Evolutionary conservation across 2,797 vertebrate genomes (phyloP), one percentile per base, ranked within the genome.

Genomic region (Fistularia tabacaria): DNA sequence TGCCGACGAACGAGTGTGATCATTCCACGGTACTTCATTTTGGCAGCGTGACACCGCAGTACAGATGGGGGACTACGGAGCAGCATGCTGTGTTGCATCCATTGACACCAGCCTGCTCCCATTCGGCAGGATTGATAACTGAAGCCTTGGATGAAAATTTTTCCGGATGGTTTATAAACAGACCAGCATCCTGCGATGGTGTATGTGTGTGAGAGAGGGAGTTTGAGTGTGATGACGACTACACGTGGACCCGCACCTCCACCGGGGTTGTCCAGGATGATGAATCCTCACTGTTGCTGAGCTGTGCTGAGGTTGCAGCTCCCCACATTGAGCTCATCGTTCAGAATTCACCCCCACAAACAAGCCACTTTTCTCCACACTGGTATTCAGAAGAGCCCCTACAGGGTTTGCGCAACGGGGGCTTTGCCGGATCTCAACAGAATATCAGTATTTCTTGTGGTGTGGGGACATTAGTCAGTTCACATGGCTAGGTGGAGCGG

Each of bases 301-400:
- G 54, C 66, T 71, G 54, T 80, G 84, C 87, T 84, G 85, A 88
- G 71, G 69, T 62, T 82, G 83, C 85, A 80, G 76, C 75, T 77
- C 66, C 56, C 46, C 51, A 49, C 55, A 48, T 61, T 41, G 58
- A 12, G 38, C 66, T 80, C 68, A 80, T 86, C 42, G 46, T 69
- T 87, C 71, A 79, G 54, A 61, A 68, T 52, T 65, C 66, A 41
- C 57, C 69, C 46, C 46, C 14, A 8, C 57, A 57, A 36, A 49
- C 41, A 49, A 25, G 25, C 25, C 25, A 25, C 25, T 25, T 25
- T 2, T 25, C 49, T 41, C 14, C 51, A 14, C 45, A 51, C 42
- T 1, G 11, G 38, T 57, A 47, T 69, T 54, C 56, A 54, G 45
- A 51, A 38, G 13, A 53, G 53, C 44, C 52, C 14, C 54, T 15